Evolutionary conservation across 2,113 vertebrate genomes (phyloP), one percentile per base, ranked within the genome.

Genomic region (Saccopteryx bilineata): DNA sequence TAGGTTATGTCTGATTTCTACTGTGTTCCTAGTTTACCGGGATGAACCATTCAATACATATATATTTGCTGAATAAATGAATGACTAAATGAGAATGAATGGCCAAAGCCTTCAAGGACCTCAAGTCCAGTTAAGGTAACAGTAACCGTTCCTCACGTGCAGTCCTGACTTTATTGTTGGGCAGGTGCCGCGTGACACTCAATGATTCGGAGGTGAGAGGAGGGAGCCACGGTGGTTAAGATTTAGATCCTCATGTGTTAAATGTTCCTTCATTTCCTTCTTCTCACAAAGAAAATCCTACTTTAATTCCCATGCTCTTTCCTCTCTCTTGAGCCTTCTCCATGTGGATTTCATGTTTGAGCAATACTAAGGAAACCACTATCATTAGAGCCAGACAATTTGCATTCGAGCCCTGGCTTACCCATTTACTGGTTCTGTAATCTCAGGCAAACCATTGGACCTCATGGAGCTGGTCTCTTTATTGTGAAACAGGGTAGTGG

Each of bases 41-140:
- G 54, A 87, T 18, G 76, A 54, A 56, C 33, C 19, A 52, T 21
- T 92, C 60, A 28, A 7, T 14, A 83, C 46, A 11, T 54, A 54
- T 61, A 11, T 54, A 54, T 61, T 89, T 89, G 33, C 65, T 65
- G 75, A 96, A 31, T 72, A 48, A 86, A n/a, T 83, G 86, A 75
- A 7, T 50, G 68, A 88, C 21, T 48, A 48, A 18, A 66, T 78
- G 26, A 52, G 33, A 33, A 58, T 50, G 68, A 91, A 79, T 12
- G 54, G 15, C 11, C 31, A 7, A 19, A 46, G 60, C 5, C 60
- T 82, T 79, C 10, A 75, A 63, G 19, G 33, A 54, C 48, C 31
- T 69, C 12, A 56, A 48, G 52, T 78, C 58, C 58, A 26, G 33
- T 72, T 71, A 72, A 9, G 76, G 48, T 1, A 26, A 60, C 23